Evolutionary conservation across 1,140 invertebrate species (phyloP), one percentile per base, ranked within the genome.

Genomic region (Aricia agestis): DNA sequence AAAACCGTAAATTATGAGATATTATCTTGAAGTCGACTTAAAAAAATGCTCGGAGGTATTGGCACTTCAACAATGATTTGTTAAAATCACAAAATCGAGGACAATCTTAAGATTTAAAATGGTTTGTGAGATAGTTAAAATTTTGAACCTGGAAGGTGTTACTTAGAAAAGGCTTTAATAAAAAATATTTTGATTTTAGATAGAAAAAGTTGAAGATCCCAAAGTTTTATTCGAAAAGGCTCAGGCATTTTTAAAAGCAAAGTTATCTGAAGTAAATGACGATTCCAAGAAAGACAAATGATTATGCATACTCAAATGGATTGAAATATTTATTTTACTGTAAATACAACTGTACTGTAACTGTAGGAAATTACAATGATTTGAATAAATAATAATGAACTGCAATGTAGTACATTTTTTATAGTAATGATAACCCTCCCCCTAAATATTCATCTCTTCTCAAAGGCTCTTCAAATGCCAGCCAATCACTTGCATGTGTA

Each of bases 401-500:
- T 52, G 10, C 41, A 9, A 36, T 52, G 36, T 76, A 73, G 75
- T 70, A 72, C 1, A 9, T 25, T 19, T 25, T 80, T 84, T 84
- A 90, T 76, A 93, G 85, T 79, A 97, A 94, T 66, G 94, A 93
- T 72, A 97, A 85, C 71, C 97, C 97, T 70, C 97, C 97, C 52
- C 97, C 97, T 79, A 96, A 96, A 92, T 96, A 97, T 91, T 98
- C 97, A 71, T 97, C 93, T 86, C 96, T 94, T 75, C 95, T 94
- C 89, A 97, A 97, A 7, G 98, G 96, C 87, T 99, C 96, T 42
- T 98, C 97, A 93, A 99, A 99, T 58, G 98, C 98, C 45, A 99
- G 92, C 99, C 99, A 99, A 92, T 99, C 99, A 42, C 98, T 99
- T 7, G 98, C 95, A 92, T 99, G 98, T 65, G 98, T 99, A 17